phyloP scores from a whole-genome alignment of 2,888 invertebrate genomes.

The Odontomyia ornata region DNA sequence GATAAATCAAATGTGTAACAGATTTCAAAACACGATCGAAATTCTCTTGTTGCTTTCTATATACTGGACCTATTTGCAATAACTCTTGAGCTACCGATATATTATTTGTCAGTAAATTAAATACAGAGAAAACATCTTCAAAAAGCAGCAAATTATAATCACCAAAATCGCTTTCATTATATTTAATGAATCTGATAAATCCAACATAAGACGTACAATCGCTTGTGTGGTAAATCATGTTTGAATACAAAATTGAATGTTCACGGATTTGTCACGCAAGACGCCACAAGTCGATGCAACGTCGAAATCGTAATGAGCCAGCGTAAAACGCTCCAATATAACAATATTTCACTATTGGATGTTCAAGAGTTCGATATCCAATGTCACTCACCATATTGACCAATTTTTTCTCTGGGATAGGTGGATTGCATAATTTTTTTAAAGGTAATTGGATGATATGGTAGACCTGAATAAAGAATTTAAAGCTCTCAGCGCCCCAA shows the following conservation, averaged over 20 bases:
- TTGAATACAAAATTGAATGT: constrained; percentile 79
- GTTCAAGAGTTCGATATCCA: constrained; percentile 61
- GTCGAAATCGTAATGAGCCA: constrained; percentile 77
- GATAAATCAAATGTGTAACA: constrained; percentile 78
- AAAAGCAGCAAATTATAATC: constrained; percentile 70
- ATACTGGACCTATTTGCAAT: constrained; percentile 72
- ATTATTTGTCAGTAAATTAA: constrained; percentile 72
- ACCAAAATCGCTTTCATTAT: constrained; percentile 65
- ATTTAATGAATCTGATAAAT: constrained; percentile 72
- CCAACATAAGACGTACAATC: constrained; percentile 83
- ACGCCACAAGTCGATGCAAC: constrained; percentile 88
- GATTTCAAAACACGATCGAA: constrained; percentile 84
- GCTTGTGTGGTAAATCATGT: constrained; percentile 89
- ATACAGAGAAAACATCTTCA: constrained; percentile 75
- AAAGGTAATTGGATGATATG: constrained; percentile 76
- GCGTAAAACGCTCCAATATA: constrained; percentile 76
- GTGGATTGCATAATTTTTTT: constrained; percentile 82
- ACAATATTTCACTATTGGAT: constrained; percentile 69
- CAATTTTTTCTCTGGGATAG: constrained; percentile 83
- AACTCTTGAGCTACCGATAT: constrained; percentile 69
- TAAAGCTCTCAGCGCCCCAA: constrained; percentile 75
- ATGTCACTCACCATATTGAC: constrained; percentile 66
- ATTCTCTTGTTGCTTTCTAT: constrained; percentile 80
- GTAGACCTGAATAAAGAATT: constrained; percentile 72
- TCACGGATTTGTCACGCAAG: constrained; percentile 82